Evolutionary conservation across 2,797 vertebrate genomes (phyloP), one percentile per base, ranked within the genome.

Genomic region (Australoheros facetus): DNA sequence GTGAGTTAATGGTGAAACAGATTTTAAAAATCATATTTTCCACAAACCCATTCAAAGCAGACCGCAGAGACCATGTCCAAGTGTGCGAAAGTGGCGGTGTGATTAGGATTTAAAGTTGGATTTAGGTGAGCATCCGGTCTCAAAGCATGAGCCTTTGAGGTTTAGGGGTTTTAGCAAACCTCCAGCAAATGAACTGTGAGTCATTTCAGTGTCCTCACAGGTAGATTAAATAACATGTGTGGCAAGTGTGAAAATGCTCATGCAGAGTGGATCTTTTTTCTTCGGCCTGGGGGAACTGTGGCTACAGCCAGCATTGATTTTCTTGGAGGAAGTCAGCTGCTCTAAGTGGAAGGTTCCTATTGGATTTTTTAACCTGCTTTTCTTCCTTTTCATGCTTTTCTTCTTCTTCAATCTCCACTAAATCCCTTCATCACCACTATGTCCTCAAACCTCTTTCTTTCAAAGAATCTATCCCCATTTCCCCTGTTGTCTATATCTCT

Each of bases 271-370:
- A 85, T 89, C 74, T 90, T 84, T 90, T 71, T 82, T 82, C 78
- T 81, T 4, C 5, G 78, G 87, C 90, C 91, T 85, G 82, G 84
- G 80, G 92, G 90, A 89, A 91, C 82, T 90, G 81, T 51, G 77
- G 79, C 88, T 87, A 81, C 91, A 88, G 88, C 85, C 74, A 10
- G 77, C 87, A 93, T 94, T 23, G 93, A 94, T 94, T 94, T 93
- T 88, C 82, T 83, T 48, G 34, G 81, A 92, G 91, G 87, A 93
- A 93, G 87, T 92, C 86, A 88, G 91, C 87, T 76, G 76, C 88
- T 92, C 87, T 82, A 88, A 92, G 86, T 88, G 89, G 90, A 93
- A 87, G 83, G 81, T 75, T 91, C 89, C 82, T 87, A 85, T 84
- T 87, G 78, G 73, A 88, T 89, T 88, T 90, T 92, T 87, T 73